phyloP scores from a whole-genome alignment of 2,888 invertebrate genomes.

The Seira musarum region DNA sequence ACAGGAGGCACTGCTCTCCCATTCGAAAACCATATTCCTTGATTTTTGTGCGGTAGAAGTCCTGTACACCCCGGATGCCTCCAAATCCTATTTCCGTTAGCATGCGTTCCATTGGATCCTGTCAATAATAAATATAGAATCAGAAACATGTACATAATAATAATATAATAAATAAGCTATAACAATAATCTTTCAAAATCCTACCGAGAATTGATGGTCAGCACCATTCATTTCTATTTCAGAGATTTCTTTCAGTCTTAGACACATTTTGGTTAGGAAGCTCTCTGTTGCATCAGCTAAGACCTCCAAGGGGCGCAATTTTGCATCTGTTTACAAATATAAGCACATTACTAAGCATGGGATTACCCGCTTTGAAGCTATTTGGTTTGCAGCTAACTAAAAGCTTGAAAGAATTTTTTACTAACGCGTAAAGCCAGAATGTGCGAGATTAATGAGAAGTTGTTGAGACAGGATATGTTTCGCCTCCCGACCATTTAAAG shows the following conservation, averaged over 20 bases:
- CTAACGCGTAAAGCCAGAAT: slow-evolving; percentile 65
- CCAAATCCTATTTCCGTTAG: slow-evolving; percentile 78
- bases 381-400: too few species aligned
- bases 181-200: too few species aligned
- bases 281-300: slow-evolving; percentile 49
- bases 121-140: slow-evolving; percentile 2
- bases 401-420: not conserved
- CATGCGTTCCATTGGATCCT: slow-evolving; percentile 78
- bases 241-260: slow-evolving; percentile 54
- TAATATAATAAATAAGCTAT: too few species aligned
- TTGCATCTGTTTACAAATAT: slow-evolving; percentile 48
- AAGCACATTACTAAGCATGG: not conserved
- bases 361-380: not conserved
- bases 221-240: slow-evolving; percentile 59
- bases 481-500: slow-evolving; percentile 40
- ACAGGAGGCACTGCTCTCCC: slow-evolving; percentile 71
- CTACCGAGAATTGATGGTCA: slow-evolving; percentile 74
- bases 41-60: slow-evolving; percentile 76
- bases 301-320: slow-evolving; percentile 55
- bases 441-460: slow-evolving; percentile 56
- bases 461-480: slow-evolving; percentile 57
- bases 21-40: slow-evolving; percentile 71
- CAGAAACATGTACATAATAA: too few species aligned
- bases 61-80: slow-evolving; percentile 75
- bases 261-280: slow-evolving; percentile 49